phyloP scores from a whole-genome alignment of 2,797 vertebrate species.

The Lacerta viridis region DNA sequence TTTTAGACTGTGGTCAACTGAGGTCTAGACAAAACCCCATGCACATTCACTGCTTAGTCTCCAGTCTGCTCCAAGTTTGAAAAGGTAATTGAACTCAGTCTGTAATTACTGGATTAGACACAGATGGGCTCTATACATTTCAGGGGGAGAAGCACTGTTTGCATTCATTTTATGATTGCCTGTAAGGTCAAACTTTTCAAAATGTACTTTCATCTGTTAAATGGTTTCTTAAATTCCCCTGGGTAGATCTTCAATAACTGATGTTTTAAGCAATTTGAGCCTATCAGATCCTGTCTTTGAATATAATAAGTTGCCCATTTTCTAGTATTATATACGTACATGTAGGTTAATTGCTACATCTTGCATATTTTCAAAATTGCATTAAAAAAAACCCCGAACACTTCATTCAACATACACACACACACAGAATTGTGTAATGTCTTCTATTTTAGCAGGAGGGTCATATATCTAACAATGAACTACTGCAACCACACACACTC shows the following conservation, averaged over 20 bases:
- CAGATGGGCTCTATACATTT: conserved; percentile 89
- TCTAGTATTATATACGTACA: conserved; percentile 86
- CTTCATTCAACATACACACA: conserved; percentile 44
- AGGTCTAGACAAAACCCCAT: conserved; percentile 89
- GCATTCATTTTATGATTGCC: conserved; percentile 90
- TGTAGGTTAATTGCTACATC: conserved; percentile 87
- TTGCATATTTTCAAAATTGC: conserved; percentile 80
- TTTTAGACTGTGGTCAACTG: conserved; percentile 90
- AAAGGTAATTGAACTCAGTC: conserved; percentile 90
- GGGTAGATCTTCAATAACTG: conserved; percentile 88
- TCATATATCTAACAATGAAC: conserved; percentile 44
- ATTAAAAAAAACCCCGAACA: conserved; percentile 53
- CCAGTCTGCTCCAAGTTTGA: conserved; percentile 88
- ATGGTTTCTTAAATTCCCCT: conserved; percentile 86
- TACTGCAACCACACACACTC: conserved; percentile 34
- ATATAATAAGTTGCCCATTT: conserved; percentile 83
- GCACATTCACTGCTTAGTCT: conserved; percentile 87
- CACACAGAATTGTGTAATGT: conserved; percentile 50
- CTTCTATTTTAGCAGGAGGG: conserved; percentile 42
- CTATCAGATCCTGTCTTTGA: conserved; percentile 88
- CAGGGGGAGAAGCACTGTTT: conserved; percentile 85
- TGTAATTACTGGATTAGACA: conserved; percentile 92
- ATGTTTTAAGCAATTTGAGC: conserved; percentile 89
- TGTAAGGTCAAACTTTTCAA: conserved; percentile 90
- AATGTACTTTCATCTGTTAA: conserved; percentile 91